A percentile compares a stretch with the other conserved stretches of the same genome.
Conservation (phyloP, 2,888 invertebrate genomes). For the Pachymerium ferrugineum region DNA sequence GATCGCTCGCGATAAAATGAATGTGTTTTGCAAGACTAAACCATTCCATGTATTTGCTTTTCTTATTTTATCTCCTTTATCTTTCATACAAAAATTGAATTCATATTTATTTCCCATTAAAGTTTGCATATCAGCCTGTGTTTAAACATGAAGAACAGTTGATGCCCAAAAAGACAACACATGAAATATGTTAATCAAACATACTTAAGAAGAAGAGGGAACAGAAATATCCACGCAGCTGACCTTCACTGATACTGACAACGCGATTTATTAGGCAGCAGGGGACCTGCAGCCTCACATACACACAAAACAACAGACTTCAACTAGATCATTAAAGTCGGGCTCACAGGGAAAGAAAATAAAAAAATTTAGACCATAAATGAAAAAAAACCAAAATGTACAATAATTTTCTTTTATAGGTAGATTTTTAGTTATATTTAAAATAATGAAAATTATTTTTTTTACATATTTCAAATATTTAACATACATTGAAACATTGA, state of each 20-base stretch:
- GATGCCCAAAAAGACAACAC: not conserved
- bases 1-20: conserved; percentile 6
- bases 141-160: conserved; percentile 3
- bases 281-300: conserved; percentile 27
- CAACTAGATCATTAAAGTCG: conserved; percentile 27
- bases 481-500: conserved; percentile 15
- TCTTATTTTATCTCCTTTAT: not conserved
- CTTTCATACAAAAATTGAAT: conserved; percentile 22
- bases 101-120: conserved; percentile 25
- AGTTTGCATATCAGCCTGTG: not conserved
- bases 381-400: not conserved
- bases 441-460: not conserved
- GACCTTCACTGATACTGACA: conserved; percentile 27
- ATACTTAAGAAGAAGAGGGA: conserved; percentile 17
- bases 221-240: conserved; percentile 25
- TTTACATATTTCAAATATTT: not conserved
- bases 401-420: not conserved
- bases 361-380: not conserved
- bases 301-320: conserved; percentile 27
- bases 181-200: conserved; percentile 18
- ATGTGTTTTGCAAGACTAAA: not conserved
- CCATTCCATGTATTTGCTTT: not conserved
- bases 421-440: not conserved
- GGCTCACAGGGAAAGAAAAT: not conserved
- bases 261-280: conserved; percentile 27